Base-by-base conservation (phyloP, 2,113 vertebrate genomes). In the Chunga burmeisteri region DNA sequence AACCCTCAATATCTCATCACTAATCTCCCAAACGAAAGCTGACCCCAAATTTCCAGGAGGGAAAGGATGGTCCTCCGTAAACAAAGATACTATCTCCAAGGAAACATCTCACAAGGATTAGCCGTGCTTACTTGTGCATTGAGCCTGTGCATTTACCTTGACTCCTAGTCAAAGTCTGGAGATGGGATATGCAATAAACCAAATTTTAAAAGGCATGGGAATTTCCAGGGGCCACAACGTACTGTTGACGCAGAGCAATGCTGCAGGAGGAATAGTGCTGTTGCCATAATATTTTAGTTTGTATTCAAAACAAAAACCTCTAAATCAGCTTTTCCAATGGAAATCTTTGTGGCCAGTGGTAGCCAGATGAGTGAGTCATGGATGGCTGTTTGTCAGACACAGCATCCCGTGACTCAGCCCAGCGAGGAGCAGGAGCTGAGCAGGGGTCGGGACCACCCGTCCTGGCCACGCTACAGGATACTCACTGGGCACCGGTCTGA, bases 401-500 rank as follows among this genome's bases (percentile, higher is more conserved):
- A 61, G 25, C 22, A 40, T 40, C 16, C 62, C 4, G 1, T 46
- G 86, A 67, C 36, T 78, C 65, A 62, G 59, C 52, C 13, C n/a
- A 6, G 59, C 1, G 16, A 30, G 46, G 65, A 61, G 72, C 50
- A 13, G 38, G 83, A 49, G 42, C 11, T 17, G 62, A 52, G 62
- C 58, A 7, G 34, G 46, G 14, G 20, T 2, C 1, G 3, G 25
- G 46, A 52, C 27, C 26, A 18, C 19, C 32, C 3, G 1, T 36
- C 58, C 70, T 2, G n/a, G 6, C 4, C 23, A 16, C 8, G 2
- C 73, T 16, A 38, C 8, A 29, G 72, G 38, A 26, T 20, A 98
- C 99, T 99, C 91, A 99, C 99, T 99, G 97, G 99, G 99, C 70
- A 99, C 99, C 0, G 99, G 99, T 32, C 99, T 98, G 84, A 99